Evolutionary conservation across 2,888 invertebrate genomes (phyloP), one percentile per base, ranked within the genome.

Genomic region (Neria commutata): DNA sequence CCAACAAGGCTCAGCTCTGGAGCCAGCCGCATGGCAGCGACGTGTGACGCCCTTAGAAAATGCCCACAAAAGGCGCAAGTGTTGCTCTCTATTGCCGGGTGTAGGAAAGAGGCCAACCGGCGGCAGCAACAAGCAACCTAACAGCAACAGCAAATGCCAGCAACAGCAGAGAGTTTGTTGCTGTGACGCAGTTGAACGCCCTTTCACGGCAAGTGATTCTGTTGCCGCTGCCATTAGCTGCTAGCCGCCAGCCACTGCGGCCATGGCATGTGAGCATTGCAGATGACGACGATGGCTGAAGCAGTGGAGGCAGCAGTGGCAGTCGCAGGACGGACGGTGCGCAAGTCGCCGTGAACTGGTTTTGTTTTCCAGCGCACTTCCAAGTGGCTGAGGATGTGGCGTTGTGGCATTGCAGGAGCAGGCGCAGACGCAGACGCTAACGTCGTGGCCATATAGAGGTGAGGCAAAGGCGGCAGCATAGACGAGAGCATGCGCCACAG

Each of bases 161-260:
- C 56, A 52, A 57, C n/a, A 24, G 37, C n/a, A n/a, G n/a, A n/a
- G n/a, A n/a, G n/a, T n/a, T n/a, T n/a, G n/a, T n/a, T n/a, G n/a
- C n/a, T n/a, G n/a, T 17, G 14, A 54, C 50, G 64, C 71, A 75
- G 79, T 80, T 80, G 79, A 80, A 79, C 75, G 80, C 78, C 80
- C 80, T 79, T 80, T 78, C 78, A 80, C 77, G 79, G 77, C 79
- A 80, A 78, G 75, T 79, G 78, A 77, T 79, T 79, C 77, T 71
- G 68, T 68, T 72, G 67, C 64, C 62, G 62, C 59, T 65, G 66
- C 63, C 61, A 57, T 29, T 29, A 29, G 29, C 29, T 11, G 29
- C 29, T 29, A n/a, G n/a, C n/a, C n/a, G n/a, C n/a, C n/a, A n/a
- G 61, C 67, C 66, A 64, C 57, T 52, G 40, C 53, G 42, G 53